phyloP scores from a whole-genome alignment of 2,113 vertebrate species.

The Syngnathus scovelli region DNA sequence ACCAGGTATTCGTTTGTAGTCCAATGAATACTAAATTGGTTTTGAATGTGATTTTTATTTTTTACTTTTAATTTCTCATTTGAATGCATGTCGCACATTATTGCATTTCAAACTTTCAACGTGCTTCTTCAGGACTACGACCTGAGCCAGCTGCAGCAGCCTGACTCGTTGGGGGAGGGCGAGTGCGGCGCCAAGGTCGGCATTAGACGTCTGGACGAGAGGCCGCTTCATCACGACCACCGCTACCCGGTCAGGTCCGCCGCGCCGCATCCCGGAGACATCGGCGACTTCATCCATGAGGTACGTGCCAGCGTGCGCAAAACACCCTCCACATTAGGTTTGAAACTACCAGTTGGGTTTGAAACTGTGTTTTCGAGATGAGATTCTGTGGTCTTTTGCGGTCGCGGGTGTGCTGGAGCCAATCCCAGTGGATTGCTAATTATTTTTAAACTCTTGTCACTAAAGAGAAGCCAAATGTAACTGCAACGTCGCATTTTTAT shows the following conservation, averaged over 20 bases:
- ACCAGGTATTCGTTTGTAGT: constrained; percentile 43
- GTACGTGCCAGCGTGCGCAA: constrained; percentile 49
- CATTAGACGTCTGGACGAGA: constrained; percentile 89
- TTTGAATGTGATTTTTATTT: no score
- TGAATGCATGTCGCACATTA: no score
- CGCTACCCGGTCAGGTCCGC: constrained; percentile 91
- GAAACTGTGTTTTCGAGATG: not conserved
- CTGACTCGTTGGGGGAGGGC: constrained; percentile 88
- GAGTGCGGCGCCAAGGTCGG: constrained; percentile 91
- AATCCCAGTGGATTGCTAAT: no score
- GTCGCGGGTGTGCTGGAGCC: no score
- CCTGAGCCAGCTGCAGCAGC: constrained; percentile 96
- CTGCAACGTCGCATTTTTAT: no score
- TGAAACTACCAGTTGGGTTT: not conserved
- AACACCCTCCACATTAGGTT: no score
- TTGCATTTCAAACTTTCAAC: no score
- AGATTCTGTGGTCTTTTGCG: no score
- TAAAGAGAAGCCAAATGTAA: no score
- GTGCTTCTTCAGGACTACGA: constrained; percentile 83
- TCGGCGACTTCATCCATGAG: constrained; percentile 98
- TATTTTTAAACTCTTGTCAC: no score
- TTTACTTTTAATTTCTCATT: no score
- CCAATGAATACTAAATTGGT: no score
- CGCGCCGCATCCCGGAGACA: constrained; percentile 94
- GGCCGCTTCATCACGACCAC: constrained; percentile 90